These are phyloP conservation scores for Polypterus bichir DNA, from an alignment of 2,113 vertebrate genomes.

Conservation along the genomic window DNA sequence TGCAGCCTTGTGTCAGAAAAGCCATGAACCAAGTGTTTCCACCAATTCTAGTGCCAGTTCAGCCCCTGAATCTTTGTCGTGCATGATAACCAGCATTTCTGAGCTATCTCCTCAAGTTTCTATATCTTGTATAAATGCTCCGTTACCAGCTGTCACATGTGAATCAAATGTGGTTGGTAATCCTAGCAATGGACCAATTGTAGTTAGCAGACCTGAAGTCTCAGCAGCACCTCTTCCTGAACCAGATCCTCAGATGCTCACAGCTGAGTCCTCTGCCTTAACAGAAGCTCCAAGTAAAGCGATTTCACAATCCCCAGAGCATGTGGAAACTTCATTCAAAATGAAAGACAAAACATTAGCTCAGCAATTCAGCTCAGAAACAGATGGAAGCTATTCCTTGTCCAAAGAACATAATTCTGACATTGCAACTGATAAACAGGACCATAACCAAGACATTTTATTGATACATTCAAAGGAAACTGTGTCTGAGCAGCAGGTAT, in stretches of 20 bases:
- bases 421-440: constrained; percentile 23
- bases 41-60: neutral
- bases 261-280: neutral
- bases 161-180: neutral
- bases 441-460: constrained; percentile 44
- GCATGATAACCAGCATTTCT: constrained; percentile 3
- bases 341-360: neutral
- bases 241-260: neutral
- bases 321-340: constrained; percentile 5
- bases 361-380: constrained; percentile 1
- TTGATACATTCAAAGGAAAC: constrained; percentile 48
- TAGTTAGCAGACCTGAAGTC: neutral
- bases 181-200: too few relatives aligned
- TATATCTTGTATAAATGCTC: neutral
- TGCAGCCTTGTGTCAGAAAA: neutral
- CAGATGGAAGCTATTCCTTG: constrained; percentile 13
- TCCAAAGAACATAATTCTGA: constrained; percentile 21
- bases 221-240: neutral
- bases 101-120: neutral
- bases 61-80: neutral
- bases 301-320: constrained; percentile 6
- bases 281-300: neutral
- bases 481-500: constrained; percentile 52
- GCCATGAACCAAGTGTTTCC: neutral
- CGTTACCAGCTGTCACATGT: neutral